Base-by-base conservation (phyloP, 1,140 invertebrate species). In the Heliconius melpomene region DNA sequence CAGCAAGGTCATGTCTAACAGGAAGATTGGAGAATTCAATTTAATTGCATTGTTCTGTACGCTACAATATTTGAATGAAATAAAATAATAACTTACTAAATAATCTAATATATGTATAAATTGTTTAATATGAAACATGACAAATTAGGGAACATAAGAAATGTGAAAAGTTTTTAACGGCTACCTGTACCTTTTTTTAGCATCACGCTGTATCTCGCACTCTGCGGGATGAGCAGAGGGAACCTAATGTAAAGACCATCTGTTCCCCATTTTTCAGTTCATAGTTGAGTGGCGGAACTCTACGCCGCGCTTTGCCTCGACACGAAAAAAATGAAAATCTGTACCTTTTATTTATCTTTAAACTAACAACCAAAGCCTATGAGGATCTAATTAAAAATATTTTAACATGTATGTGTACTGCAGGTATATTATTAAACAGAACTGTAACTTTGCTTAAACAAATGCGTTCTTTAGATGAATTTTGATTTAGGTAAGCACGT, bases 1-100 rank as follows among this genome's bases (percentile, higher is more conserved):
- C 77, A 81, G 76, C 80, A 81, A 81, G 80, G 80, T 81, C 80
- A 78, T 57, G 78, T 71, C 1, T 13, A 74, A 66, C 72, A 76
- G 54, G 79, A 80, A 80, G 75, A 77, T 77, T 66, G 79, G 54
- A 38, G 73, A 76, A 54, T 72, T 72, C 20, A 77, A 72, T 52
- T 72, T 7, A 71, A 20, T 71, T 71, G n/a, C 20, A 60, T 60
- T 66, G 60, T 29, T 66, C 26, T 9, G 32, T 40, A 38, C 16
- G 2, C 36, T 2, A 57, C 3, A 20, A 29, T 72, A 38, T 72
- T 18, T 72, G 7, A 57, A 26, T 66, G 26, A 16, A 66, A 66
- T 66, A 16, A 23, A 23, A 57, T 57, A n/a, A 57, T 57, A 23
- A 57, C 1, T 16, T 7, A 11, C 11, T 66, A 26, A 66, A 66